phyloP scores from a whole-genome alignment of 2,113 vertebrate genomes.

The Macrotus californicus region DNA sequence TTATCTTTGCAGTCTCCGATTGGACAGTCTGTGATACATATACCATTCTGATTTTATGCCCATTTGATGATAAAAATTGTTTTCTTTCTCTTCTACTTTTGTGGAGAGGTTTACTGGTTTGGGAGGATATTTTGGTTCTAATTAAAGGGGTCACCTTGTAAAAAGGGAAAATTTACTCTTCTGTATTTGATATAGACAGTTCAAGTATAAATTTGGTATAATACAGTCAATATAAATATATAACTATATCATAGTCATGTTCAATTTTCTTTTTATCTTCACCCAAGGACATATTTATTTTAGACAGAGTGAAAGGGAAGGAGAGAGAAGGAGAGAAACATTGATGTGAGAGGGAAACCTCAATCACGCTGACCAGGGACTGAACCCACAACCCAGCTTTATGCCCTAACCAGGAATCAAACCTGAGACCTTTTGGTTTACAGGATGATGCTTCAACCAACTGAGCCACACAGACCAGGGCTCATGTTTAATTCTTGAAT shows the following conservation, averaged over 20 bases:
- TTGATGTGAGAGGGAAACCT: too few relatives aligned
- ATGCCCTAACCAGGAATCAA: too few relatives aligned
- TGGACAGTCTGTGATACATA: neutral
- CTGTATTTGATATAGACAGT: neutral
- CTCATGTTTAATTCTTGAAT: neutral
- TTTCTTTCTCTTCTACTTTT: neutral
- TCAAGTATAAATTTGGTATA: neutral
- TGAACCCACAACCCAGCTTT: too few relatives aligned
- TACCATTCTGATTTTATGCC: neutral
- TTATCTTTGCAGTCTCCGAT: neutral
- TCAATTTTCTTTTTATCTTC: too few relatives aligned
- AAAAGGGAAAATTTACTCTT: neutral
- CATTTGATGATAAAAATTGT: neutral
- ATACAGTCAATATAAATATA: neutral
- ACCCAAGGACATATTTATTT: too few relatives aligned
- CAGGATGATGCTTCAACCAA: too few relatives aligned
- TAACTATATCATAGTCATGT: neutral
- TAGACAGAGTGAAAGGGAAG: too few relatives aligned
- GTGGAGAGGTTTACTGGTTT: neutral
- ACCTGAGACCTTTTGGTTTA: too few relatives aligned
- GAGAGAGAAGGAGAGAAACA: too few relatives aligned
- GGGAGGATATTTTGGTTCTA: neutral
- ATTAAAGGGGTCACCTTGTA: neutral
- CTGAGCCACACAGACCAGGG: too few relatives aligned
- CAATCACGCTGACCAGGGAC: too few relatives aligned